Base-by-base conservation (phyloP, 2,888 invertebrate genomes). In the Nomada ruficornis region DNA sequence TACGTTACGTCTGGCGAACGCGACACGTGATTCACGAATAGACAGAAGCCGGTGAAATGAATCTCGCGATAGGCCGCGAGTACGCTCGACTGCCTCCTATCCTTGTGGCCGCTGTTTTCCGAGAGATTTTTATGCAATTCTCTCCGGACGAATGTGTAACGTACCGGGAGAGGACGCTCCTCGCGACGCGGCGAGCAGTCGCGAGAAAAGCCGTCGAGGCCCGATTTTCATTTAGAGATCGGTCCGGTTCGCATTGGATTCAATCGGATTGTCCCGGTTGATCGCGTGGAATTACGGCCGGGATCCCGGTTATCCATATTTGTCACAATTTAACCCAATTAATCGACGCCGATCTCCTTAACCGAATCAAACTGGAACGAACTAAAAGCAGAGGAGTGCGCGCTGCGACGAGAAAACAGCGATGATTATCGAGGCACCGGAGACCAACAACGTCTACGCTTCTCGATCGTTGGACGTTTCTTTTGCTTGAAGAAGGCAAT, bases 41-140 rank as follows among this genome's bases (percentile, higher is more conserved):
- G 60, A 57, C 64, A 62, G 77, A 86, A 81, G 86, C 78, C 78
- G 64, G 42, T 68, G 75, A 86, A 86, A 85, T 83, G 64, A 80
- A 82, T 84, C 73, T 74, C 20, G 81, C 50, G 68, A 26, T n/a
- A 50, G n/a, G n/a, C 15, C 59, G 55, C 20, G 57, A 29, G 9
- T 50, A 47, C 23, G 55, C 36, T 65, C 15, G 29, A 10, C 10
- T 23, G 26, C 2, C 20, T 2, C 18, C 20, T 36, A 36, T 36
- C 36, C 36, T 36, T 36, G 36, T 7, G 36, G 36, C 36, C 5
- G 36, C 36, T 36, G 0, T 0, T 36, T 36, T 36, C 36, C 36
- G 36, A 36, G 1, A 36, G 7, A 7, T 7, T 36, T 36, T 0
- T 7, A 36, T 36, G 9, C 7, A 36, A 36, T 36, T 36, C 36